phyloP scores from a whole-genome alignment of 2,113 vertebrate species.

The Onychostruthus taczanowskii region DNA sequence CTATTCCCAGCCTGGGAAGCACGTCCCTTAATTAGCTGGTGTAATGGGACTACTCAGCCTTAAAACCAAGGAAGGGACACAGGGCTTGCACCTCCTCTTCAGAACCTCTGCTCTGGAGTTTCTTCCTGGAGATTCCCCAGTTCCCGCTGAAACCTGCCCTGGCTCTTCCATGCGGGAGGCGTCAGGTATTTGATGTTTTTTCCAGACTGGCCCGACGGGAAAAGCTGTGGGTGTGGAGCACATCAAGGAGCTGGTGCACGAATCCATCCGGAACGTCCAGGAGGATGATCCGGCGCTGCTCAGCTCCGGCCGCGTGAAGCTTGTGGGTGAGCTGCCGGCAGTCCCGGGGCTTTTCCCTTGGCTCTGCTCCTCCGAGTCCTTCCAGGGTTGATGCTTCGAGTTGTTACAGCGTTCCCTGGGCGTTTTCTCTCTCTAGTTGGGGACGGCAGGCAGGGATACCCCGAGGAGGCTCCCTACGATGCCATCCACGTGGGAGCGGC shows the following conservation, averaged over 20 bases:
- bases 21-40: neutral
- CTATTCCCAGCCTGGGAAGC: rapidly evolving
- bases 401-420: rapidly evolving
- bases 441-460: conserved; percentile 84
- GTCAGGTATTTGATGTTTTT: neutral
- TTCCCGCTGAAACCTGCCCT: neutral
- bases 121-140: neutral
- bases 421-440: conserved; percentile 72
- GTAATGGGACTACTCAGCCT: neutral
- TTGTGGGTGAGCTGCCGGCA: conserved; percentile 75
- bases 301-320: conserved; percentile 79
- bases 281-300: conserved; percentile 81
- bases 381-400: neutral
- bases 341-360: rapidly evolving
- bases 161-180: neutral
- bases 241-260: conserved; percentile 83
- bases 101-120: neutral
- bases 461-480: conserved; percentile 85
- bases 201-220: conserved; percentile 80
- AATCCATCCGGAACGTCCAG: conserved; percentile 80
- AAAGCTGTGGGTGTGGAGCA: conserved; percentile 89
- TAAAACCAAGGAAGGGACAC: neutral
- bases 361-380: neutral
- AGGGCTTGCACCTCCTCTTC: neutral
- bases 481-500: conserved; percentile 92